Conservation (phyloP, 2,888 invertebrate species). For the Eristalinus aeneus region DNA sequence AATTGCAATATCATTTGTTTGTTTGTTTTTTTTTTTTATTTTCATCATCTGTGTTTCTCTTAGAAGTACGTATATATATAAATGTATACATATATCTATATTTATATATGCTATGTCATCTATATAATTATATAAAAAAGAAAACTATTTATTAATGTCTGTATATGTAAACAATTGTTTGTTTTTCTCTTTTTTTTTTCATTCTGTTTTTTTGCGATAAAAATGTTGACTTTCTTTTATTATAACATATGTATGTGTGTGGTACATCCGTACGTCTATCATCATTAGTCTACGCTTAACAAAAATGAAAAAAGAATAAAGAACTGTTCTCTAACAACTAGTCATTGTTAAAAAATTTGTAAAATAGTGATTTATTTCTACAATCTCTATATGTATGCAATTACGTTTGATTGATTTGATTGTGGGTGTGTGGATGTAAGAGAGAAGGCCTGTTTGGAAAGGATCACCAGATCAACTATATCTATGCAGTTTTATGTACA, state of each 20-base stretch:
- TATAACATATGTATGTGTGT: conserved; percentile 29
- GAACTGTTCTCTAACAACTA: conserved; percentile 51
- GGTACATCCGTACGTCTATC: background rate
- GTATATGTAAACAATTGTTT: conserved; percentile 49
- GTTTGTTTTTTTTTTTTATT: conserved; percentile 19
- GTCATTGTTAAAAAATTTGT: conserved; percentile 59
- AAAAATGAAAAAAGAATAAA: background rate
- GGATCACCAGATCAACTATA: too few species aligned
- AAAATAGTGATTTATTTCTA: conserved; percentile 41
- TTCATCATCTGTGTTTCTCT: conserved; percentile 11
- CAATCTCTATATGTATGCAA: conserved; percentile 12
- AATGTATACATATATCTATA: conserved; percentile 19
- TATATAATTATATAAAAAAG: conserved; percentile 21
- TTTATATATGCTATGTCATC: background rate
- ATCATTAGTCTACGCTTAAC: conserved; percentile 38
- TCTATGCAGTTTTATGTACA: too few species aligned
- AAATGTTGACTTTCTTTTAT: conserved; percentile 57
- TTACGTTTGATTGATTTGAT: conserved; percentile 19
- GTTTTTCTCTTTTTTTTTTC: conserved; percentile 15
- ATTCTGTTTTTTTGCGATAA: too few species aligned
- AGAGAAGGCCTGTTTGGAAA: too few species aligned
- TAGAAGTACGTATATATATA: conserved; percentile 37
- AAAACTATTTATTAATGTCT: conserved; percentile 35
- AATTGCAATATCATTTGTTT: conserved; percentile 61
- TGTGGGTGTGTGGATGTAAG: background rate